Conservation (phyloP, 1,140 invertebrate genomes). For the Globodera ellingtonae region DNA sequence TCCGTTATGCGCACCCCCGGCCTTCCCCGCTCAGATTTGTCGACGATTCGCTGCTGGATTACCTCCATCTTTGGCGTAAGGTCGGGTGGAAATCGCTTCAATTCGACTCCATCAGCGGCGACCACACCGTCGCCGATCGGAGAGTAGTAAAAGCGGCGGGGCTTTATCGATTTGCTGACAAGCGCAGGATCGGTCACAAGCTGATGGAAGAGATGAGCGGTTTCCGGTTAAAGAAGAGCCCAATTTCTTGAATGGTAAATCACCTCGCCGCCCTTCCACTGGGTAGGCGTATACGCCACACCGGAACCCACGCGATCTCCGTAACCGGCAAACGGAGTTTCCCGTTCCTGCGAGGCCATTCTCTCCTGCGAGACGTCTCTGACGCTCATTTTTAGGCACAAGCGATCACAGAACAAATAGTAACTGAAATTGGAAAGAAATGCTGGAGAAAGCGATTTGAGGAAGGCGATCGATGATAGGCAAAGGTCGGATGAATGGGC, state of each 20-base stretch:
- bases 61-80: slow-evolving; percentile 58
- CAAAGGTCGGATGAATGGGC: neutral
- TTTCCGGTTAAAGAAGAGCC: neutral
- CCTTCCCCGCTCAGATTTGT: slow-evolving; percentile 52
- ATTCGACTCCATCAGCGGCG: slow-evolving; percentile 62
- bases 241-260: neutral
- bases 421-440: slow-evolving; percentile 2
- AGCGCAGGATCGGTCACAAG: slow-evolving; percentile 47
- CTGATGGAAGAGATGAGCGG: slow-evolving; percentile 20
- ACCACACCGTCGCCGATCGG: slow-evolving; percentile 64
- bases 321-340: slow-evolving; percentile 57
- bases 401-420: neutral
- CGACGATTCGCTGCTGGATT: slow-evolving; percentile 61
- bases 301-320: slow-evolving; percentile 63
- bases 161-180: slow-evolving; percentile 58
- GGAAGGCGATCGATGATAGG: neutral
- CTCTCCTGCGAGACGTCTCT: slow-evolving; percentile 42
- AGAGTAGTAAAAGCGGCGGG: slow-evolving; percentile 50
- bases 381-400: slow-evolving; percentile 39
- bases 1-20: slow-evolving; percentile 57
- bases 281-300: slow-evolving; percentile 55
- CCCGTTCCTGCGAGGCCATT: slow-evolving; percentile 38
- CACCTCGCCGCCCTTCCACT: slow-evolving; percentile 62
- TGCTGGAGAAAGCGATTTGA: neutral
- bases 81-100: slow-evolving; percentile 59